Evolutionary conservation across 1,140 invertebrate species (phyloP), one percentile per base, ranked within the genome.

Genomic region (Diorhabda sublineata): DNA sequence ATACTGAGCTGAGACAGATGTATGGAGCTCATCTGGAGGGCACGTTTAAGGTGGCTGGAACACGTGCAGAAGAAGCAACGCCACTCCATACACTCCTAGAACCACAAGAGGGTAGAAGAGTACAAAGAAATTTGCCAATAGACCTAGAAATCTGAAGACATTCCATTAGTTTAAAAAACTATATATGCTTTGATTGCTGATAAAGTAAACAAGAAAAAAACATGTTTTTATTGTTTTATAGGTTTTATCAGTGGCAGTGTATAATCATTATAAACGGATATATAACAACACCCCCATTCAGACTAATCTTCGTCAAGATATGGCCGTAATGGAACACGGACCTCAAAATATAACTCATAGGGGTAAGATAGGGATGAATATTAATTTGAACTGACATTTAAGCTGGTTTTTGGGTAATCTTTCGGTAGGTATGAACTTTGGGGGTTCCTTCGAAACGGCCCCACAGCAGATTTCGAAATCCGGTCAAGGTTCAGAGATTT

Each of bases 241-340:
- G 80, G 96, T 98, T n/a, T 83, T 99, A 6, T 92, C 96, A 44
- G 97, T 99, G 4, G 97, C 97, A 43, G 96, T 99, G 2, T 99
- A 99, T 83, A 98, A 99, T 83, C 98, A 99, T 82, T 99, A 99
- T 82, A 98, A 98, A 84, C 86, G 97, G 77, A 96, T 99, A 77
- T 93, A 95, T 80, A 95, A 98, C 82, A 99, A 99, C 83, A 86
- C 94, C 69, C 93, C 93, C 26, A 74, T 66, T 65, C 71, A 76
- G 66, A 72, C 77, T 73, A 79, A 71, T 76, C 79, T 71, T 66
- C 83, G 79, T 70, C 85, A 80, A 71, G 80, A 84, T 71, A 82
- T 78, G 74, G 78, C 84, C 61, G 81, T 83, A 69, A 87, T 83
- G 82, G 87, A 90, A 73, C 86, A 90, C 67, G 86, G 88, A 69